phyloP scores from a whole-genome alignment of 2,113 vertebrate species.

The Grammomys dolichurus region DNA sequence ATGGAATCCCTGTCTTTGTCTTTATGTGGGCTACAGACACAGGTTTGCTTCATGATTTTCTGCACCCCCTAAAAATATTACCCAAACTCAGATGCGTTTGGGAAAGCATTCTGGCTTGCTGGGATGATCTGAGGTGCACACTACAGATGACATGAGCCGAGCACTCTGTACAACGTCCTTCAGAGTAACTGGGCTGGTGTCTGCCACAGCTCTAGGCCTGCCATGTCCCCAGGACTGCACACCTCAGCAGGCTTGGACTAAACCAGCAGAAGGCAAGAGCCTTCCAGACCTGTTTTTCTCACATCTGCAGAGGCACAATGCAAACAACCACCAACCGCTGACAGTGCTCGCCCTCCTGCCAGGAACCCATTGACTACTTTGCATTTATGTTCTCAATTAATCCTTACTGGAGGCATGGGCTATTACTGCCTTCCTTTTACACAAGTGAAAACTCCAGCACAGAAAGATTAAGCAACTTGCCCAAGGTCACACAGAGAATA shows the following conservation, averaged over 20 bases:
- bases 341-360: neutral
- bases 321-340: neutral
- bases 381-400: slow-evolving; percentile 66
- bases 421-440: slow-evolving; percentile 45
- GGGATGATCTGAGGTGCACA: neutral
- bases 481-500: slow-evolving; percentile 60
- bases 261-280: neutral
- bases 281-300: neutral
- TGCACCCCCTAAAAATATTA: neutral
- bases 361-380: slow-evolving; percentile 50
- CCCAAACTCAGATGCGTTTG: neutral
- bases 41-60: neutral
- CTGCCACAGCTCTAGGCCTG: neutral
- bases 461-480: slow-evolving; percentile 67
- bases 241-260: neutral
- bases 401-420: slow-evolving; percentile 59
- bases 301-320: neutral
- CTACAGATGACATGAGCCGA: neutral
- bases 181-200: neutral
- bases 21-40: neutral
- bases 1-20: neutral
- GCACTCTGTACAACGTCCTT: neutral
- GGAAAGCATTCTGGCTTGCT: neutral
- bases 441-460: slow-evolving; percentile 48
- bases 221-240: neutral